phyloP scores from a whole-genome alignment of 2,113 vertebrate species.

The Salminus brasiliensis region DNA sequence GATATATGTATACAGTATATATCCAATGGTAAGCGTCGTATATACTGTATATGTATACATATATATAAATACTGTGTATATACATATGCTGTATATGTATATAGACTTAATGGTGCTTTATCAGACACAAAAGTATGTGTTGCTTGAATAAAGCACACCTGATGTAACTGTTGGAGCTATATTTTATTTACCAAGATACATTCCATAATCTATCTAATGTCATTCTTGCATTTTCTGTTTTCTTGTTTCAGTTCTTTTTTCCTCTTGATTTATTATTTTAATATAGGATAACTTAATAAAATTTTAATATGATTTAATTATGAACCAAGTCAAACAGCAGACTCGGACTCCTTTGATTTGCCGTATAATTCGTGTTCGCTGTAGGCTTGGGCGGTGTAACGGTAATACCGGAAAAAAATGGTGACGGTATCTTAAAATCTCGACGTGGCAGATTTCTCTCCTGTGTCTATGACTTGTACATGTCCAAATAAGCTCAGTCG shows the following conservation, averaged over 20 bases:
- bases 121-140: slow-evolving; percentile 95
- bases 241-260: slow-evolving; percentile 63
- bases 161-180: slow-evolving; percentile 98
- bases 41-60: slow-evolving; percentile 55
- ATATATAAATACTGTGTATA: slow-evolving; percentile 54
- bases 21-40: slow-evolving; percentile 32
- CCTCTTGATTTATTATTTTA: slow-evolving; percentile 75
- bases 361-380: neutral
- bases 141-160: slow-evolving; percentile 97
- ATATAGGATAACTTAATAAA: slow-evolving; percentile 80
- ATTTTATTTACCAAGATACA: slow-evolving; percentile 87
- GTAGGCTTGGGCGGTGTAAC: no score
- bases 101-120: slow-evolving; percentile 90
- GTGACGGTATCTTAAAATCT: no score
- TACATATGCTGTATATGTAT: slow-evolving; percentile 63
- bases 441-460: neutral
- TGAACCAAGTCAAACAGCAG: slow-evolving; percentile 54
- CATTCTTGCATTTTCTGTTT: slow-evolving; percentile 68
- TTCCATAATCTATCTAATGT: slow-evolving; percentile 75
- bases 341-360: slow-evolving; percentile 35
- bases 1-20: slow-evolving; percentile 58
- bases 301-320: slow-evolving; percentile 76
- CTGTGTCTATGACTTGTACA: neutral
- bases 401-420: no score
- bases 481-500: neutral